Conservation (phyloP, 2,797 vertebrate species). For the Enteromius treurensis region DNA sequence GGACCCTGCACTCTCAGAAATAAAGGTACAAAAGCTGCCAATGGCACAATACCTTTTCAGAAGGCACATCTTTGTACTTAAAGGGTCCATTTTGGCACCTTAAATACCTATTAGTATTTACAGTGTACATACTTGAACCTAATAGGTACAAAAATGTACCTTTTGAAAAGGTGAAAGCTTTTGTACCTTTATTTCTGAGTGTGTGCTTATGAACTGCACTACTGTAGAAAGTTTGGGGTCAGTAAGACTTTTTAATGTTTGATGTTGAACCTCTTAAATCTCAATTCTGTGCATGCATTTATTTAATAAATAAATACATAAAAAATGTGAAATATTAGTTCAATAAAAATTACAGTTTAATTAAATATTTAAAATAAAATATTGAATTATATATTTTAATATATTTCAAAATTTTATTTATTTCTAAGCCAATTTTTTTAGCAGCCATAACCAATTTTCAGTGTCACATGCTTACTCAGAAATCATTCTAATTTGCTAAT, state of each 20-base stretch:
- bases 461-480: not conserved
- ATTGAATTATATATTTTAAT: not conserved
- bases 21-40: no score
- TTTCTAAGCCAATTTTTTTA: not conserved
- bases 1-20: not conserved
- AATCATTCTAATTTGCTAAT: not conserved
- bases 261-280: not conserved
- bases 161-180: no score
- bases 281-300: not conserved
- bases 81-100: no score
- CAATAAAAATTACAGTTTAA: not conserved
- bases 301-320: not conserved
- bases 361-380: no score
- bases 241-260: not conserved
- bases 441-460: not conserved
- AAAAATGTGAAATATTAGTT: no score
- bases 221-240: not conserved
- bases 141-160: no score
- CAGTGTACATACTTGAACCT: no score
- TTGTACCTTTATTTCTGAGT: no score
- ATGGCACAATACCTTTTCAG: no score
- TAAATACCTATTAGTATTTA: no score
- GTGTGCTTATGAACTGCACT: not conserved
- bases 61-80: no score
- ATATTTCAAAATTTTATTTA: not conserved